Base-by-base conservation (phyloP, 2,797 vertebrate genomes). In the Sebastes hubbsi region DNA sequence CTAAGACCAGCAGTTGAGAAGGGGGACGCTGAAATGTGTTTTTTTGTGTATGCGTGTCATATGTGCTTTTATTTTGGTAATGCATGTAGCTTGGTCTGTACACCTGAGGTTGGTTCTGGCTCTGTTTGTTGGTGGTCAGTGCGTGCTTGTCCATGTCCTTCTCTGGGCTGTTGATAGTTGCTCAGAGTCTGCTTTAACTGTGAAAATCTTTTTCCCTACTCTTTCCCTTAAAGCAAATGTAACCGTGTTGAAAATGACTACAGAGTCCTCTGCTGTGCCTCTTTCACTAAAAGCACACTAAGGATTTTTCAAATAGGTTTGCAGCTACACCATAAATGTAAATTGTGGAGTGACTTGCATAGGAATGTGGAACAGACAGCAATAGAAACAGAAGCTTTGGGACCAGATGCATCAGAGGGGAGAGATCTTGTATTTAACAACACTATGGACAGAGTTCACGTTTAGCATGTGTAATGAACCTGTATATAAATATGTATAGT, bases 401-500 rank as follows among this genome's bases (percentile, higher is more conserved):
- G 16, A 8, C 49, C 36, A 52, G 24, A 78, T 25, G 3, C 42
- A 64, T 25, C 16, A 52, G 42, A 49, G 38, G 27, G 49, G 56
- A 55, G 49, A 80, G 34, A 60, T 70, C 64, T n/a, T 81, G 71
- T 89, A 85, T 81, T 83, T 90, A 79, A 86, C 42, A 24, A 86
- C 72, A 75, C 71, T 64, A 32, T 56, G 70, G 70, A 83, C 72
- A 79, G 66, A 79, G 66, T 73, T 71, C 58, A 64, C 59, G 76
- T 86, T 82, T 72, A 90, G 81, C 89, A 90, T 92, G 88, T 91
- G 76, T 77, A 74, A 87, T 81, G 86, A 69, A 75, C 63, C 63
- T 90, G 76, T 88, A 82, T 83, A 87, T 92, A 85, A 56, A 86
- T 69, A 80, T 85, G 72, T 89, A 86, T 79, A 84, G 78, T 86